phyloP scores from a whole-genome alignment of 1,140 invertebrate genomes.

The silkworm (Bombyx mori) region ASM3026992v2 NC_085119.1:11357501-11358000 shows the following conservation, averaged over 20 bases:
- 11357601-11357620: too few relatives aligned
- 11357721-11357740: constrained; percentile 10
- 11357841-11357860: constrained; percentile 79
- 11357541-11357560: constrained; percentile 28
- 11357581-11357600: too few relatives aligned
- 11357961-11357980: too few relatives aligned
- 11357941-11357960: neutral
- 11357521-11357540: constrained; percentile 61
- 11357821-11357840: constrained; percentile 81
- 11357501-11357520: constrained; percentile 30
- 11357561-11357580: too few relatives aligned
- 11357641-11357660: too few relatives aligned
- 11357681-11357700: too few relatives aligned
- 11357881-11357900: constrained; percentile 93
- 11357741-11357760: constrained; percentile 36
- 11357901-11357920: constrained; percentile 76
- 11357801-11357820: constrained; percentile 91
- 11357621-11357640: too few relatives aligned
- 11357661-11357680: too few relatives aligned
- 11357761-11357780: constrained; percentile 74
- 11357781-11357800: constrained; percentile 88
- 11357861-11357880: constrained; percentile 89
- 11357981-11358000: too few relatives aligned
- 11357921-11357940: constrained; percentile 72
- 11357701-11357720: too few relatives aligned